phyloP scores from a whole-genome alignment of 1,140 invertebrate species.

The Eciton burchellii region DNA sequence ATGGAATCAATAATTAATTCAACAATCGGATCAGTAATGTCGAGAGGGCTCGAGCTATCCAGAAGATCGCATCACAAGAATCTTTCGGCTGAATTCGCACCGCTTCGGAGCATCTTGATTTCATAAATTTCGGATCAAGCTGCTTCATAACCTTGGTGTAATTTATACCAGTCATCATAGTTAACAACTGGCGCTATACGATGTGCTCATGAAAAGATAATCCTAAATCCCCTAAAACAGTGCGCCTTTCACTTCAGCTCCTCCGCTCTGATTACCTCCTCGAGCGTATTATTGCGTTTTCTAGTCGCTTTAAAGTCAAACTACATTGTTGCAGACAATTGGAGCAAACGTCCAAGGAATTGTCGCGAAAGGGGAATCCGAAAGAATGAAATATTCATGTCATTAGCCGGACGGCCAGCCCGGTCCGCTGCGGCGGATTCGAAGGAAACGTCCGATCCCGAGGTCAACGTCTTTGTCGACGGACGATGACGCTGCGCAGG shows the following conservation, averaged over 20 bases:
- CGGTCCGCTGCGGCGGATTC: background rate
- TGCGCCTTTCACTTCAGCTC: too few relatives aligned
- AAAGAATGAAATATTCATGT: background rate
- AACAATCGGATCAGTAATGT: too few relatives aligned
- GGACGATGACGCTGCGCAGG: constrained; percentile 65
- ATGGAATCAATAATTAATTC: background rate
- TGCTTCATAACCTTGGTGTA: too few relatives aligned
- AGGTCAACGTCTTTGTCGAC: constrained; percentile 71
- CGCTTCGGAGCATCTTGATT: background rate
- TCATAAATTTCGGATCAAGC: background rate
- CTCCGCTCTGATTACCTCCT: too few relatives aligned
- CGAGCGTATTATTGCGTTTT: background rate
- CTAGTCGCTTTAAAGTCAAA: background rate
- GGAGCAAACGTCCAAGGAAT: background rate
- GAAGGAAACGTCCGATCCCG: constrained; percentile 32
- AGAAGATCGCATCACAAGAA: background rate
- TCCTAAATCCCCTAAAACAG: too few relatives aligned
- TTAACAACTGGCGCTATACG: too few relatives aligned
- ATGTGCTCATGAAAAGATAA: too few relatives aligned
- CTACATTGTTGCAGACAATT: background rate
- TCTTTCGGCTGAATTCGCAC: background rate
- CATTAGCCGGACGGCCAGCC: background rate
- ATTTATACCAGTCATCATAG: too few relatives aligned
- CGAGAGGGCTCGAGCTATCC: background rate
- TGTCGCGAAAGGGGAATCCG: background rate